Percentiles rank a stretch among this genome's conserved stretches.
These are phyloP conservation scores for Drosophila nigrodunni DNA, from an alignment of 1,140 invertebrate genomes.

Conservation along the genomic window DNA sequence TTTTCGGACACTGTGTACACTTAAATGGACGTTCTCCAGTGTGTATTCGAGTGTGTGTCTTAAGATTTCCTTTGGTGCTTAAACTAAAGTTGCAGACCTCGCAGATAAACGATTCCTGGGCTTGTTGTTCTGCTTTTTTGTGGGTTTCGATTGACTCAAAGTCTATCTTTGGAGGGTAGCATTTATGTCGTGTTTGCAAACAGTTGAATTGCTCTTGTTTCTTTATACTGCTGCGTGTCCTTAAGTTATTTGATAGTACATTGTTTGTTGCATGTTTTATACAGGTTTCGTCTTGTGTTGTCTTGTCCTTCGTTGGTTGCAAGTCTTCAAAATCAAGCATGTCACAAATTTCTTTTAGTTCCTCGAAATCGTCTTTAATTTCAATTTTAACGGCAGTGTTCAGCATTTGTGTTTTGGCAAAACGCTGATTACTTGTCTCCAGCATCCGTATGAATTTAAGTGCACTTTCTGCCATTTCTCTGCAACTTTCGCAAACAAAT, in stretches of 20 bases:
- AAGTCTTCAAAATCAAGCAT: conserved; percentile 8
- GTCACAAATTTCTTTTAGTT: not conserved
- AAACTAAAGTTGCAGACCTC: not conserved
- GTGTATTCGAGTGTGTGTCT: conserved; percentile 18
- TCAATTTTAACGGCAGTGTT: not conserved
- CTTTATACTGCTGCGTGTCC: not conserved
- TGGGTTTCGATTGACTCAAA: not conserved
- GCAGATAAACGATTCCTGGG: not conserved
- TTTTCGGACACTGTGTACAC: conserved; percentile 11
- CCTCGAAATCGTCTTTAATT: not conserved
- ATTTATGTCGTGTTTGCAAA: not conserved
- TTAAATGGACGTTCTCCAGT: conserved; percentile 23
- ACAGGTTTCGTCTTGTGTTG: not conserved
- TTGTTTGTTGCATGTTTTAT: not conserved
- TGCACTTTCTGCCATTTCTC: not conserved
- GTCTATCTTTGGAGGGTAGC: not conserved
- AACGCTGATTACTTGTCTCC: not conserved
- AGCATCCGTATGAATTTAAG: conserved; percentile 23
- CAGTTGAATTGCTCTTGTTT: not conserved
- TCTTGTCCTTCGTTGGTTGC: not conserved
- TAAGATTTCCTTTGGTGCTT: conserved; percentile 8
- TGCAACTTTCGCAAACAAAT: conserved; percentile 29
- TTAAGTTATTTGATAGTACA: not conserved
- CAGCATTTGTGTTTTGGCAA: not conserved
- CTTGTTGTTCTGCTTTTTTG: too few relatives aligned